Conservation (phyloP, 2,888 invertebrate species). For the Melanostoma scalare region DNA sequence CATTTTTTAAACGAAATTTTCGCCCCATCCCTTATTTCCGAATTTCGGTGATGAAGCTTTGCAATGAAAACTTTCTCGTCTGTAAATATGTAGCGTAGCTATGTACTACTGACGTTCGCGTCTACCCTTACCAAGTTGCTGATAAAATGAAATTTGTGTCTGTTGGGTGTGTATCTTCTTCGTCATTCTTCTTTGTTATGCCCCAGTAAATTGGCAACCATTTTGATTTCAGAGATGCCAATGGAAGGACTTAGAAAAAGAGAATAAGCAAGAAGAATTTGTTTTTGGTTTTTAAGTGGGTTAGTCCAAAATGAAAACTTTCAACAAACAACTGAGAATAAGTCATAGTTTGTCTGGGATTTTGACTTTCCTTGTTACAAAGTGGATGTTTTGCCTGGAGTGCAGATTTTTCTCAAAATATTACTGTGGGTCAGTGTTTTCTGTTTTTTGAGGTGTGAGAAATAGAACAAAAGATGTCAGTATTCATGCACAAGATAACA, state of each 20-base stretch:
- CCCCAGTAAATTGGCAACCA: slow-evolving; percentile 38
- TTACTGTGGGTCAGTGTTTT: no score
- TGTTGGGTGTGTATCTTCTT: slow-evolving; percentile 27
- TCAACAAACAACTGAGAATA: no score
- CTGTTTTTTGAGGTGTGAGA: no score
- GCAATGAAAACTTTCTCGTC: slow-evolving; percentile 17
- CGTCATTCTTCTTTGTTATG: slow-evolving; percentile 2
- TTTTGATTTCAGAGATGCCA: slow-evolving; percentile 44
- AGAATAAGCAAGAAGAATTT: background rate
- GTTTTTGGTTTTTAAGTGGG: background rate
- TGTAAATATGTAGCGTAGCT: background rate
- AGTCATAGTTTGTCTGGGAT: no score
- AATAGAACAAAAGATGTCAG: no score
- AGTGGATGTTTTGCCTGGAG: no score
- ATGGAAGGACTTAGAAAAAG: background rate
- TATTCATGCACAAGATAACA: no score
- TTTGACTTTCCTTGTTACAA: no score
- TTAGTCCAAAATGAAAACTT: background rate
- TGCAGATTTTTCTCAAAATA: no score
- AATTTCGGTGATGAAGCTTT: background rate
- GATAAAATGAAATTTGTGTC: slow-evolving; percentile 18
- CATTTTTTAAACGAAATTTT: background rate
- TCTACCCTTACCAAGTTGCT: slow-evolving; percentile 32
- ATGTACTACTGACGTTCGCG: background rate
- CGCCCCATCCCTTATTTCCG: background rate